phyloP scores from a whole-genome alignment of 2,113 vertebrate species.

The Sarotherodon lohbergeri region DNA sequence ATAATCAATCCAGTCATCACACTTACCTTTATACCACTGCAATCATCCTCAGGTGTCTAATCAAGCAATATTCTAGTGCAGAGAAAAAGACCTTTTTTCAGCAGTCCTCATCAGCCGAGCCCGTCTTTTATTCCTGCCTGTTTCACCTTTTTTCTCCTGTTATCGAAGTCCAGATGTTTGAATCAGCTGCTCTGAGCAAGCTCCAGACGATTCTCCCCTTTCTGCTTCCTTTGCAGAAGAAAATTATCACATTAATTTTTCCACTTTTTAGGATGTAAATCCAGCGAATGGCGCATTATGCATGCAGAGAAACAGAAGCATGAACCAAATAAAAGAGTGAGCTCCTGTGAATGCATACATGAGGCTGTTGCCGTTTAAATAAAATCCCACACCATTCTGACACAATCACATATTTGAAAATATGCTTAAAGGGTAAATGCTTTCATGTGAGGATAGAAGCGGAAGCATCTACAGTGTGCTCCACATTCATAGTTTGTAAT shows the following conservation, averaged over 20 bases:
- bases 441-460: neutral
- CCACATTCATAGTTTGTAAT: neutral
- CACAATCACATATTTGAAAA: neutral
- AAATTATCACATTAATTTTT: neutral
- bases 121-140: neutral
- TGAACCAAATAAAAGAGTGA: neutral
- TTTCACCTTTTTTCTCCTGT: constrained; percentile 4
- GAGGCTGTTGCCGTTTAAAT: neutral
- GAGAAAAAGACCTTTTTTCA: constrained; percentile 1
- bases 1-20: constrained; percentile 26
- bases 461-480: neutral
- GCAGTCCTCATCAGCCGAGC: neutral
- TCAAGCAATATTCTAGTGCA: constrained; percentile 4
- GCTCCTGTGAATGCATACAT: neutral
- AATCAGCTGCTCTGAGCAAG: neutral
- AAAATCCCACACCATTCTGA: neutral
- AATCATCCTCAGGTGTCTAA: constrained; percentile 35
- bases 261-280: neutral
- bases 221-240: neutral
- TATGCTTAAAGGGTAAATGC: neutral
- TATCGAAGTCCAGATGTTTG: constrained; percentile 34
- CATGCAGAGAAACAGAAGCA: neutral
- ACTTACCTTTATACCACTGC: constrained; percentile 13
- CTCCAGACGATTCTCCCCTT: neutral
- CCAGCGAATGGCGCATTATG: neutral